Evolutionary conservation across 2,888 invertebrate species (phyloP), one percentile per base, ranked within the genome.

Genomic region (Meiosimyza decipiens): DNA sequence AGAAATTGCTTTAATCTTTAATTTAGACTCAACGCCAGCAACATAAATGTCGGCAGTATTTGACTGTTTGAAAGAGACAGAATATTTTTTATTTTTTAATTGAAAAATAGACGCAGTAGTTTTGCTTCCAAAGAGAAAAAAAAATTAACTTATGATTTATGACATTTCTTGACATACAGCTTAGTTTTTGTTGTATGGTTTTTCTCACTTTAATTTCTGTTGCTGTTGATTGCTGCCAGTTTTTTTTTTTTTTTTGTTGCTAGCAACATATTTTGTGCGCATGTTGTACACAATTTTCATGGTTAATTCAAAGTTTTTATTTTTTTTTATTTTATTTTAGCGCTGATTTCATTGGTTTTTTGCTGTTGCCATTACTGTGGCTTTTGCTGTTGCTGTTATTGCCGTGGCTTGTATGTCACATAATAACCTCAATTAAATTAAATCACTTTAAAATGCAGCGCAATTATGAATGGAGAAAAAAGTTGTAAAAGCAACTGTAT

Each of bases 351-450:
- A 55, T 40, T 60, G 15, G 33, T 15, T 33, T n/a, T 40, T 55
- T 22, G 22, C 16, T 65, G 18, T 49, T 65, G 55, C 54, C n/a
- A 55, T n/a, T 67, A 47, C n/a, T 60, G 13, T 22, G 59, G 18
- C 15, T 69, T 33, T 22, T 52, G 52, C 54, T n/a, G 51, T 62
- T 51, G 40, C 40, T 59, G 15, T 59, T 69, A 28, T 13, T 60
- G 60, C 18, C 40, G 15, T 52, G 62, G 22, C 11, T 11, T 65
- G 67, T 18, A 15, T 15, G 47, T 71, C 57, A 60, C 71, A 64
- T 72, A 72, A 71, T 71, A 73, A 63, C 67, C 66, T 75, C 64
- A 72, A 75, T 72, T 73, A 73, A 72, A 72, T 73, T 73, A 70
- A 73, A 72, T 75, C 71, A 70, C 60, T 75, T 59, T 64, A 62